A percentile compares a stretch with the other conserved stretches of the same genome.
These are phyloP conservation scores for Erynnis tages DNA, from an alignment of 2,888 invertebrate genomes.

Conservation along the genomic window DNA sequence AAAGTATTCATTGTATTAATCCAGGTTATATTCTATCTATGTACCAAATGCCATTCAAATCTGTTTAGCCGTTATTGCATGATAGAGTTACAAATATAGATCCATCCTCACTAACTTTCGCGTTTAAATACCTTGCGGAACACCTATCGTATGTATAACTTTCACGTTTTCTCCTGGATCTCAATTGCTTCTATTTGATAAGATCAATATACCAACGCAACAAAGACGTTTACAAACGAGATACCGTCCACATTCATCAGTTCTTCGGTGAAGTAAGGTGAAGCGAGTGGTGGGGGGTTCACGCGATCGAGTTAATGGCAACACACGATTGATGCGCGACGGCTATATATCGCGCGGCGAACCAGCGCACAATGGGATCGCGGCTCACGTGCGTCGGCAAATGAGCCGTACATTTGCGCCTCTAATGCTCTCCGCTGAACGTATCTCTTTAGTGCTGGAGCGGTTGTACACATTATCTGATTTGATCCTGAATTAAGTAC, in stretches of 20 bases:
- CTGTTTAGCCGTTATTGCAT: too few species aligned
- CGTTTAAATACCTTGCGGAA: too few species aligned
- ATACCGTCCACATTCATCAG: conserved; percentile 16
- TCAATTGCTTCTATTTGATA: conserved; percentile 18
- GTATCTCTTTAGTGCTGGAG: conserved; percentile 25
- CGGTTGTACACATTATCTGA: conserved; percentile 27
- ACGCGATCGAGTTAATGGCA: conserved; percentile 24
- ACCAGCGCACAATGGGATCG: conserved; percentile 3
- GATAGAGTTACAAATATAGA: too few species aligned
- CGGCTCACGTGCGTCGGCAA: conserved; percentile 19
- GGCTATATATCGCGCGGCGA: conserved; percentile 23
- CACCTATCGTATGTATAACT: too few species aligned
- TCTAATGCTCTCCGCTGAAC: conserved; percentile 25
- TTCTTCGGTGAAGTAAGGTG: conserved; percentile 10
- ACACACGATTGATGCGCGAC: conserved; percentile 26
- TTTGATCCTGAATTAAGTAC: conserved; percentile 27
- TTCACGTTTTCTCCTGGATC: too few species aligned
- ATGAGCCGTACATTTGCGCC: conserved; percentile 27
- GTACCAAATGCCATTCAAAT: too few species aligned
- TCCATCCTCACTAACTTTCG: too few species aligned
- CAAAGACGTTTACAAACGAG: conserved; percentile 24
- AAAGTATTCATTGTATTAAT: too few species aligned
- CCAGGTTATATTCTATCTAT: too few species aligned
- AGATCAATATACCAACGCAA: conserved; percentile 21
- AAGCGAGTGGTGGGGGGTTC: conserved; percentile 5